Conservation (phyloP, 2,113 vertebrate genomes). For the Pomatostomus ruficeps region DNA sequence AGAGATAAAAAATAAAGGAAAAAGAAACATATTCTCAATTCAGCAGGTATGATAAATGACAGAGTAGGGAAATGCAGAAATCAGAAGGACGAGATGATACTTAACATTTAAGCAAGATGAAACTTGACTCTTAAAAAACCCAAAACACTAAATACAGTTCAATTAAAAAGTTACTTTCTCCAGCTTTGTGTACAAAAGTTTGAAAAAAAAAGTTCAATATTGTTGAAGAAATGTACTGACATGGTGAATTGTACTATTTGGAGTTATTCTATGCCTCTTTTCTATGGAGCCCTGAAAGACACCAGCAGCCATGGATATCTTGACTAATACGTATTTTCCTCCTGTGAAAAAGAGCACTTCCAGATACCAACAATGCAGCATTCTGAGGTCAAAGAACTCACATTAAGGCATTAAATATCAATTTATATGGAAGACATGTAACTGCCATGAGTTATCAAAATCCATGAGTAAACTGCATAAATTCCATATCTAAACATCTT, state of each 20-base stretch:
- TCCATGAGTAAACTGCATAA: neutral
- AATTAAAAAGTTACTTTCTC: neutral
- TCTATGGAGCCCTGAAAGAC: neutral
- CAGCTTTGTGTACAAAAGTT: rapidly evolving
- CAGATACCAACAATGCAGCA: neutral
- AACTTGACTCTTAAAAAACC: neutral
- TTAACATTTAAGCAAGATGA: neutral
- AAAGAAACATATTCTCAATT: neutral
- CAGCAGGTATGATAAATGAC: neutral
- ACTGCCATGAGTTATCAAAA: neutral
- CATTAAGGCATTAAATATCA: neutral
- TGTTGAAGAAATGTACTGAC: neutral
- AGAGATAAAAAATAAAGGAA: neutral
- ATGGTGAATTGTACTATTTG: neutral
- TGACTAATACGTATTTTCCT: neutral
- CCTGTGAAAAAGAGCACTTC: neutral
- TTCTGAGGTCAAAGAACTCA: neutral
- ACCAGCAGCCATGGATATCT: neutral
- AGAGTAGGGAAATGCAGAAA: neutral
- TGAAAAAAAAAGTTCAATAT: neutral
- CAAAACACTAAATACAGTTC: neutral
- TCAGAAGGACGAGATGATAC: neutral
- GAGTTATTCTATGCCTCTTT: neutral
- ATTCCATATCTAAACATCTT: neutral
- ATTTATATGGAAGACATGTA: neutral